Base-by-base conservation (phyloP, 2,113 vertebrate genomes). In the Steatornis caripensis region DNA sequence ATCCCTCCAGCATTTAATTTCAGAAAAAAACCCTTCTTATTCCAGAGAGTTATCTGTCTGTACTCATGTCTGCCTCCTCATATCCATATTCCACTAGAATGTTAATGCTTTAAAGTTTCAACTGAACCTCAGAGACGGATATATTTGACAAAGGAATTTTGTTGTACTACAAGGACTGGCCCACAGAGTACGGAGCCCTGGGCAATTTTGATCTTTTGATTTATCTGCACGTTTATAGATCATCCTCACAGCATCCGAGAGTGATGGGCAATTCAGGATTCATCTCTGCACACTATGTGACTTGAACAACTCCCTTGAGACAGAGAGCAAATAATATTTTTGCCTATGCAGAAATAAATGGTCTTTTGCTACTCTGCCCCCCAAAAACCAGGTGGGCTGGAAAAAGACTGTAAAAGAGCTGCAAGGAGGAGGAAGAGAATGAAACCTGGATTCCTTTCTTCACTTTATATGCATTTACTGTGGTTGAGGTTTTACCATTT, bases 211-310 rank as follows among this genome's bases (percentile, higher is more conserved):
- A 61, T 39, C 4, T 5, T 95, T 87, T 94, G 91, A 94, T 96
- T 95, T 95, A 91, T 91, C 29, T 87, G 32, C 46, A 76, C 23
- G 79, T 97, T 93, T 96, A 93, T 89, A 91, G 87, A 93, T 96
- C 87, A 87, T 82, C 69, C 57, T 94, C 78, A 86, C 94, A 89
- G 54, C 84, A 84, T 89, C 91, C 93, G 95, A 93, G 80, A 94
- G 60, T 72, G 84, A 96, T 91, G 81, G 81, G 87, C 81, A 94
- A 96, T 95, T 94, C 78, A 89, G 41, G 70, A 94, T 93, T 94
- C 89, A 94, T 91, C 93, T 96, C 84, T 91, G 87, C 81, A 93
- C 2, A 0, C 89, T 76, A 16, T 85, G 81, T 87, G 87, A 79
- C 70, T 95, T 85, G 65, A 95, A 91, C 30, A 89, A 82, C 81